phyloP scores from a whole-genome alignment of 2,113 vertebrate genomes.

The Scomber japonicus region DNA sequence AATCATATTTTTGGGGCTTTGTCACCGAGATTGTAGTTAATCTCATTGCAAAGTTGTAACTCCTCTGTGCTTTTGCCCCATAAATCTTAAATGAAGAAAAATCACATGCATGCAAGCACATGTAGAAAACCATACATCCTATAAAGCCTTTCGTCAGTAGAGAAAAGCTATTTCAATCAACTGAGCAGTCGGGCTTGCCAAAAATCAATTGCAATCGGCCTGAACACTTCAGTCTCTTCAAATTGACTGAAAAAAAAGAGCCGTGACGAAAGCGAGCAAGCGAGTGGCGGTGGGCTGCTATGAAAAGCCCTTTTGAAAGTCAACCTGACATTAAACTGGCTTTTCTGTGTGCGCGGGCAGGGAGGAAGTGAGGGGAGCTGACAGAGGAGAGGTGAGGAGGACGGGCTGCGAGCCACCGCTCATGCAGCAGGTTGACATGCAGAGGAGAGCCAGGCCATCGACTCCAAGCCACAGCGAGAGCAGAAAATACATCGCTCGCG shows the following conservation, averaged over 20 bases:
- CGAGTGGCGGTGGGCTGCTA: not conserved
- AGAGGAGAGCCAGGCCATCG: constrained; percentile 35
- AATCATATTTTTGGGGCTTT: constrained; percentile 40
- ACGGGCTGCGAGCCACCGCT: constrained; percentile 7
- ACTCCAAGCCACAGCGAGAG: constrained; percentile 25
- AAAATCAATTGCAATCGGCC: constrained; percentile 68
- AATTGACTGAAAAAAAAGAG: constrained; percentile 39
- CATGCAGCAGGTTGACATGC: constrained; percentile 56
- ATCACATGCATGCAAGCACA: not conserved
- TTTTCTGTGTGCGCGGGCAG: constrained; percentile 39
- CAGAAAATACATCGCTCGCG: constrained; percentile 54
- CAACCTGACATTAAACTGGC: constrained; percentile 57
- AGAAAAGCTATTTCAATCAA: constrained; percentile 55
- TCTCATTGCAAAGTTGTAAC: constrained; percentile 43
- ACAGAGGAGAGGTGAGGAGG: constrained; percentile 4
- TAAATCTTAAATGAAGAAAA: constrained; percentile 27
- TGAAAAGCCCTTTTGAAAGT: constrained; percentile 67
- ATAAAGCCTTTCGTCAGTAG: not conserved
- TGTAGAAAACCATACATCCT: constrained; percentile 3
- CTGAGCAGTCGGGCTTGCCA: constrained; percentile 15
- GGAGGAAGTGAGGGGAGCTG: constrained; percentile 55
- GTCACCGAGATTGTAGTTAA: constrained; percentile 20
- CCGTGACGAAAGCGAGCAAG: constrained; percentile 24
- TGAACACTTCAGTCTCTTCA: constrained; percentile 41
- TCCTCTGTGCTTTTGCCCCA: not conserved